phyloP scores from a whole-genome alignment of 2,113 vertebrate species.

The Entosphenus tridentatus region DNA sequence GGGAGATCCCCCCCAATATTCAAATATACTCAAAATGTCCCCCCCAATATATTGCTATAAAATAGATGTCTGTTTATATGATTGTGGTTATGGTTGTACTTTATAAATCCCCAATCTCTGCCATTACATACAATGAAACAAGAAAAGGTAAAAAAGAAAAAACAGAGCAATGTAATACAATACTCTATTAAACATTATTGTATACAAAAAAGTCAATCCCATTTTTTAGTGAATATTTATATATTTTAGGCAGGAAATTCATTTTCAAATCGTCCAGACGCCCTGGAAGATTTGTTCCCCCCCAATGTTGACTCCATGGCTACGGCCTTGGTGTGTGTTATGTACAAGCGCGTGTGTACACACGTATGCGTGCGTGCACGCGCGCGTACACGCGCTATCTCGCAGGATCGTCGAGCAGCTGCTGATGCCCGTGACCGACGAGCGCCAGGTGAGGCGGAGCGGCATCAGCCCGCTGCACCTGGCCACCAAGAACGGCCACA shows the following conservation, averaged over 20 bases:
- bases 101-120: too few species aligned
- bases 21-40: too few species aligned
- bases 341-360: background rate
- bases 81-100: too few species aligned
- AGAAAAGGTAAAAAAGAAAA: too few species aligned
- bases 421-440: constrained; percentile 50
- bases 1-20: too few species aligned
- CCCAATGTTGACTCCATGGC: background rate
- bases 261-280: background rate
- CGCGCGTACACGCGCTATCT: background rate
- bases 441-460: constrained; percentile 31
- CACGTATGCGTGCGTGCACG: background rate
- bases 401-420: constrained; percentile 44
- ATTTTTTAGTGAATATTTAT: background rate
- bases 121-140: too few species aligned
- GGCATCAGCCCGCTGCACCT: constrained; percentile 80
- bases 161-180: too few species aligned
- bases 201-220: background rate
- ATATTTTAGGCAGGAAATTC: background rate
- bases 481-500: constrained; percentile 48
- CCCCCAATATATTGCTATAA: too few species aligned
- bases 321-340: background rate
- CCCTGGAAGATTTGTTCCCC: too few species aligned
- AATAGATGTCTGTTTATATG: too few species aligned
- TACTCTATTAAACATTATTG: too few species aligned